These are phyloP conservation scores for Gadopsis marmoratus DNA, from an alignment of 2,797 vertebrate species.

Conservation along the genomic window DNA sequence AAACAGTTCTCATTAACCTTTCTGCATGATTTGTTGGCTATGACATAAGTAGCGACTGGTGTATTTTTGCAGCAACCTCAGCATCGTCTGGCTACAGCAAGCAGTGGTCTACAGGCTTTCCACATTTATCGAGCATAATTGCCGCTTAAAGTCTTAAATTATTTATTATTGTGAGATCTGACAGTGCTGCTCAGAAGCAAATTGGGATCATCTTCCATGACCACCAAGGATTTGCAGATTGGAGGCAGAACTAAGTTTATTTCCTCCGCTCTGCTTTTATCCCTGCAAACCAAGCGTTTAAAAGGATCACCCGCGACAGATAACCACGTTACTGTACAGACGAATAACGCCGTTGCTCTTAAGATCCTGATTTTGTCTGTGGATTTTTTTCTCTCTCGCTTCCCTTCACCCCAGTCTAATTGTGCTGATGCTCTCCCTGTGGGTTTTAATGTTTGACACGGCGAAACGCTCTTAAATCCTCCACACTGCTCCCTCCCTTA, in stretches of 20 bases:
- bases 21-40: constrained; percentile 62
- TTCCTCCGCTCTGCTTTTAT: constrained; percentile 89
- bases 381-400: constrained; percentile 73
- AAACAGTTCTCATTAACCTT: constrained; percentile 60
- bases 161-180: constrained; percentile 91
- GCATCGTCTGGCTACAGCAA: constrained; percentile 73
- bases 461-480: constrained; percentile 89
- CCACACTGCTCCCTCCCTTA: constrained; percentile 83
- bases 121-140: constrained; percentile 89
- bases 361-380: constrained; percentile 85
- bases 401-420: constrained; percentile 85
- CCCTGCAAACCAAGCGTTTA: constrained; percentile 89
- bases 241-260: constrained; percentile 91
- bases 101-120: constrained; percentile 82
- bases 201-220: constrained; percentile 92
- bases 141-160: constrained; percentile 89
- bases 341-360: constrained; percentile 85
- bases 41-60: constrained; percentile 79
- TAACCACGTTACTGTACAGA: constrained; percentile 88
- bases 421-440: constrained; percentile 88
- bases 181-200: constrained; percentile 88
- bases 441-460: constrained; percentile 90
- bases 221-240: constrained; percentile 91
- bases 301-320: constrained; percentile 89
- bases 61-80: constrained; percentile 77